Evolutionary conservation across 2,113 vertebrate genomes (phyloP).

Genomic region (Strix aluco): DNA sequence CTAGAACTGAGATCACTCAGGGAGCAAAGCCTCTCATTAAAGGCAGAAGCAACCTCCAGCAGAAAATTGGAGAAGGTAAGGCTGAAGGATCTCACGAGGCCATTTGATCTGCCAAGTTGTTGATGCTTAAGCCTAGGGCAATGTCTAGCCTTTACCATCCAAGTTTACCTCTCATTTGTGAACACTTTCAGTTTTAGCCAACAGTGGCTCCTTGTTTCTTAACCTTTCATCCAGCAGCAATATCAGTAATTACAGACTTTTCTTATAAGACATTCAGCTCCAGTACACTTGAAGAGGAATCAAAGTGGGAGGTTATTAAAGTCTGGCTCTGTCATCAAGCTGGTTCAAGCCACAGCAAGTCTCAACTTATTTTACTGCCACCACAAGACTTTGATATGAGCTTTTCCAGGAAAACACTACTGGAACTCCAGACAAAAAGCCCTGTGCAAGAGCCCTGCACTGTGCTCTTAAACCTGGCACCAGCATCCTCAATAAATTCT

Average conservation of each 20-base stretch:
- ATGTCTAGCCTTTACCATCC: not conserved
- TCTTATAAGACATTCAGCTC: not conserved
- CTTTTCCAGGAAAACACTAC: not conserved
- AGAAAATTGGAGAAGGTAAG: not conserved
- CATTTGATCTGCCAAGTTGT: not conserved
- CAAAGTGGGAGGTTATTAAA: not conserved
- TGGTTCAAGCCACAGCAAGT: not conserved
- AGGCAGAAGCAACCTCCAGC: not conserved
- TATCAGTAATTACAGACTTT: not conserved
- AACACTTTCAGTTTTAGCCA: not conserved
- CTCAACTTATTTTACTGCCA: not conserved
- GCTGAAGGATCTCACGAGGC: not conserved
- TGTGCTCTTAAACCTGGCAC: not conserved
- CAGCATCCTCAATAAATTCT: not conserved
- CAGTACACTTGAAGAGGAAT: not conserved
- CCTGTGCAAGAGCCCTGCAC: not conserved
- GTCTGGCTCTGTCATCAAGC: not conserved
- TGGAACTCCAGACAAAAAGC: not conserved
- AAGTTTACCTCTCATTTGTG: not conserved
- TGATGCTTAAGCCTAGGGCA: not conserved
- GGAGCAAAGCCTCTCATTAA: not conserved
- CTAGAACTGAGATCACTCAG: not conserved
- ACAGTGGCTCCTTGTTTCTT: not conserved
- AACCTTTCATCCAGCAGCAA: not conserved
- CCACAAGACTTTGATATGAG: not conserved